These are phyloP conservation scores for Palaemon carinicauda DNA, from an alignment of 1,140 invertebrate species.

Conservation along the genomic window DNA sequence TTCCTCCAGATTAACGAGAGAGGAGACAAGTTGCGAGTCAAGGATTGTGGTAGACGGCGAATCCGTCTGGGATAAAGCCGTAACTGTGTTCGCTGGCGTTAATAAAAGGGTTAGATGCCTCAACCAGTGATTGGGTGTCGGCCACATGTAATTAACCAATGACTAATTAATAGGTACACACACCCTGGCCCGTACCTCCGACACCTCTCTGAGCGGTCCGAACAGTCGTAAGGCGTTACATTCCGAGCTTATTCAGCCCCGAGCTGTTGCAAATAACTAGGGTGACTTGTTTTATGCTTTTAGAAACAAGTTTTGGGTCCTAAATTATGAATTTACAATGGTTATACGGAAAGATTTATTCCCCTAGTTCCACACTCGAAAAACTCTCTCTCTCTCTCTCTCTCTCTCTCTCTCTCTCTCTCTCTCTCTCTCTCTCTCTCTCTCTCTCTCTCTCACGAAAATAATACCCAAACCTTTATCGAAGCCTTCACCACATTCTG, in stretches of 20 bases:
- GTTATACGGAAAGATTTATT: slow-evolving; percentile 34
- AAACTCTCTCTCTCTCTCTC: too few relatives aligned
- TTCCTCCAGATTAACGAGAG: too few relatives aligned
- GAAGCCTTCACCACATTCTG: too few relatives aligned
- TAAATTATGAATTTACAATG: slow-evolving; percentile 49
- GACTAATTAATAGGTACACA: slow-evolving; percentile 51
- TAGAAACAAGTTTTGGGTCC: slow-evolving; percentile 28
- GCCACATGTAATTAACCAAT: slow-evolving; percentile 50
- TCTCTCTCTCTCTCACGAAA: too few relatives aligned
- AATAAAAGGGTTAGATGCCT: slow-evolving; percentile 48
- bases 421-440: too few relatives aligned
- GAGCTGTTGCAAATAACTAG: slow-evolving; percentile 29
- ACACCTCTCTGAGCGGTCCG: neutral
- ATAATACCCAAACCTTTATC: too few relatives aligned
- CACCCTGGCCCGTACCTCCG: slow-evolving; percentile 11
- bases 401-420: too few relatives aligned
- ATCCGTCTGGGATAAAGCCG: slow-evolving; percentile 3
- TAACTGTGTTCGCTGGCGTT: neutral
- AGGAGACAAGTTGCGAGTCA: neutral
- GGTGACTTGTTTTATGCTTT: slow-evolving; percentile 34
- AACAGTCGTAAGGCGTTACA: neutral
- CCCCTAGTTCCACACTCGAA: neutral
- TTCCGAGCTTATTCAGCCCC: slow-evolving; percentile 14
- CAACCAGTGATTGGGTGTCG: slow-evolving; percentile 48
- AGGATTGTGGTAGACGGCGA: neutral